A percentile compares a stretch with the other conserved stretches of the same genome.
phyloP scores from a whole-genome alignment of 2,888 invertebrate genomes.

The Pseudococcus jackbeardsleyi region DNA sequence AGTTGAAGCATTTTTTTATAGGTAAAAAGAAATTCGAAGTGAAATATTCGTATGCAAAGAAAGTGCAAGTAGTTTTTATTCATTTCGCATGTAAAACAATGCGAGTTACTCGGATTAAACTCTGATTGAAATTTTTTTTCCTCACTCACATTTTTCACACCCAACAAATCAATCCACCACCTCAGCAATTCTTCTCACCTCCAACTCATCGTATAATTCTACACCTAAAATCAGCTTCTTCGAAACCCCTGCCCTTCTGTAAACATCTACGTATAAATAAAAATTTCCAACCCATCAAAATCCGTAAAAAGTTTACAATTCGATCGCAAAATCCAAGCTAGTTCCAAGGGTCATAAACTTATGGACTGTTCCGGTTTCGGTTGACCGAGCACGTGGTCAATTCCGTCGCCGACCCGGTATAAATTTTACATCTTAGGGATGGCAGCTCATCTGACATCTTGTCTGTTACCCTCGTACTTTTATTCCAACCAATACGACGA shows the following conservation, averaged over 20 bases:
- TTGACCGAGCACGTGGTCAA: slow-evolving; percentile 25
- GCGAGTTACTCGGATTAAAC: no score
- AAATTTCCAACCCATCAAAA: neutral
- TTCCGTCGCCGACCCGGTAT: neutral
- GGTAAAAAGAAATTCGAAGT: no score
- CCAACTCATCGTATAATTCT: no score
- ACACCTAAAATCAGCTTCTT: no score
- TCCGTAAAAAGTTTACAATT: neutral
- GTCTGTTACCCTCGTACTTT: neutral
- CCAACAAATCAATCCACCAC: no score
- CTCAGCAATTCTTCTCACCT: no score
- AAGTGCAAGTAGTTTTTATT: no score
- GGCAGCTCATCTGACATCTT: neutral
- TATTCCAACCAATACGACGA: neutral
- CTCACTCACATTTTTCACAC: no score
- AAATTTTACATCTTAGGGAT: neutral
- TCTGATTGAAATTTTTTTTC: no score
- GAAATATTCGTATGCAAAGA: no score
- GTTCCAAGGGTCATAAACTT: neutral
- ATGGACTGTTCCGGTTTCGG: slow-evolving; percentile 1
- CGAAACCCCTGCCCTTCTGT: neutral
- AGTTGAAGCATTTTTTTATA: no score
- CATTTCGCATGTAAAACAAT: no score
- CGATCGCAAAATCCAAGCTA: neutral
- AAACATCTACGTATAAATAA: neutral